Evolutionary conservation across 2,888 invertebrate genomes (phyloP).

Genomic region (Cosmorhoe ocellata): DNA sequence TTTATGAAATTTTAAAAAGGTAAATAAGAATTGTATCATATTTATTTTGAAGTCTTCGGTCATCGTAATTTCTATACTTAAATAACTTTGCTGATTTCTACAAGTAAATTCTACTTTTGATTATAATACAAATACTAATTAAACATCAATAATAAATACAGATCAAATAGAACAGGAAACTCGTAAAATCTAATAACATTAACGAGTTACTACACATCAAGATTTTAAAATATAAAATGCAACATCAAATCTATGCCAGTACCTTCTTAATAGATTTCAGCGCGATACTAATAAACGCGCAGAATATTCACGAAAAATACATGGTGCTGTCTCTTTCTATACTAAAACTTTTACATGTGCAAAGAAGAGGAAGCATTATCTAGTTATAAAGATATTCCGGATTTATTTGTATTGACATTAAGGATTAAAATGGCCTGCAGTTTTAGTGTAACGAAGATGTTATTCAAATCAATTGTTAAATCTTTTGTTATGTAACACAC

Average conservation of each 20-base stretch:
- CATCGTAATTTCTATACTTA: too few species aligned
- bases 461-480: neutral
- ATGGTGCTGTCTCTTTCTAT: too few species aligned
- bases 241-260: constrained; percentile 25
- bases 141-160: neutral
- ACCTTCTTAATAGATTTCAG: neutral
- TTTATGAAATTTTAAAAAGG: too few species aligned
- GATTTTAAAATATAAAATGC: constrained; percentile 25
- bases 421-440: too few species aligned
- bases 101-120: neutral
- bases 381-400: too few species aligned
- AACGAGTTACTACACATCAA: constrained; percentile 28
- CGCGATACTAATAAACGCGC: neutral
- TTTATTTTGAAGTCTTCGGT: too few species aligned
- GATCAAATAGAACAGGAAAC: neutral
- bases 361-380: too few species aligned
- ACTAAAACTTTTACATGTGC: too few species aligned
- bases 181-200: constrained; percentile 13
- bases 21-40: too few species aligned
- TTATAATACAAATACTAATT: neutral
- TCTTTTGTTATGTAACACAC: constrained; percentile 6
- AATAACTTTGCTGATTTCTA: too few species aligned
- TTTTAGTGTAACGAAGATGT: neutral
- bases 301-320: neutral
- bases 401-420: too few species aligned